A percentile compares a stretch with the other conserved stretches of the same genome.
Evolutionary conservation across 2,797 vertebrate genomes (phyloP).

Genomic region (Anolis apletophallus): DNA sequence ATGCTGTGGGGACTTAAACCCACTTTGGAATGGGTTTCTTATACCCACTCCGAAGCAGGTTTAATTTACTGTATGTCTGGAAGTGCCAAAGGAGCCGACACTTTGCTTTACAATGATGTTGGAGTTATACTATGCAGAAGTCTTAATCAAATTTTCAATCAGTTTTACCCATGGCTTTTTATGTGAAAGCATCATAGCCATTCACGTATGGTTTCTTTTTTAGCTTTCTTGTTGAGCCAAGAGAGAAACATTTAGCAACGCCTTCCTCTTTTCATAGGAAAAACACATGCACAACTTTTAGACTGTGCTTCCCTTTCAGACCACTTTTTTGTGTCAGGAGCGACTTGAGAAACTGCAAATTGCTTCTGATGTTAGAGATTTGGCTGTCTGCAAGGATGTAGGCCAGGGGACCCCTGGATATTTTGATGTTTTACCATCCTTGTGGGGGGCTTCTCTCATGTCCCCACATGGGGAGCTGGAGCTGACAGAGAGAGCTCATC

Average conservation of each 20-base stretch:
- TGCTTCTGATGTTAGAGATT: too few relatives aligned
- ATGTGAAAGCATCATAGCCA: background rate
- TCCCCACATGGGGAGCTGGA: too few relatives aligned
- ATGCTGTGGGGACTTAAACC: too few relatives aligned
- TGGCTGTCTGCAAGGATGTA: too few relatives aligned
- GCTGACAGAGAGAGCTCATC: too few relatives aligned
- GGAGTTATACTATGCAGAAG: background rate
- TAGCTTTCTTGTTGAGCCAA: background rate
- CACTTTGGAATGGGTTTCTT: too few relatives aligned
- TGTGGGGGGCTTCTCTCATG: too few relatives aligned
- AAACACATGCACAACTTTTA: background rate
- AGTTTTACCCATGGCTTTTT: background rate
- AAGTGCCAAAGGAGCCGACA: background rate
- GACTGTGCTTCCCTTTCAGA: background rate
- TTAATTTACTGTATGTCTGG: too few relatives aligned
- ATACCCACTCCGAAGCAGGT: too few relatives aligned
- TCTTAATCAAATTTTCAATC: background rate
- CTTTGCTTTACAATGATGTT: background rate
- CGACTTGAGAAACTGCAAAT: too few relatives aligned
- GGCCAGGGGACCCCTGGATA: too few relatives aligned
- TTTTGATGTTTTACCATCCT: too few relatives aligned
- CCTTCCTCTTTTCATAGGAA: background rate
- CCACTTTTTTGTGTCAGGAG: background rate
- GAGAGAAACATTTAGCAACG: rapidly evolving
- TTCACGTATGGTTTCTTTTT: background rate